A percentile compares a stretch with the other conserved stretches of the same genome.
phyloP scores from a whole-genome alignment of 2,797 vertebrate genomes.

The Gymnothorax reevesii region DNA sequence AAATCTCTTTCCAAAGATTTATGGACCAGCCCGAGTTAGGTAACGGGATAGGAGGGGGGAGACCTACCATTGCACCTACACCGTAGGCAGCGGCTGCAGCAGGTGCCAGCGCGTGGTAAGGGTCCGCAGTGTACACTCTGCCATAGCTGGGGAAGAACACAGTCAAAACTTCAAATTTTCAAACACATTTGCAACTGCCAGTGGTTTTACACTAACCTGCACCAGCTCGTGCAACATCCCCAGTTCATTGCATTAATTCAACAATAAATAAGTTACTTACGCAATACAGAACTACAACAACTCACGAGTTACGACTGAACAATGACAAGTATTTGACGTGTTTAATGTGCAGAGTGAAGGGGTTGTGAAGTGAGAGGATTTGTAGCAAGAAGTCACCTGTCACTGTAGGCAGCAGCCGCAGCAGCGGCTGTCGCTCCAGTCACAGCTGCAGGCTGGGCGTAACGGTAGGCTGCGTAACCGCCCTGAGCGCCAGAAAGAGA shows the following conservation, averaged over 20 bases:
- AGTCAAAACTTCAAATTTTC: background rate
- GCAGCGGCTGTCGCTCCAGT: constrained; percentile 87
- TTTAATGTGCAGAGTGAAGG: background rate
- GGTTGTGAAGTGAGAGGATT: background rate
- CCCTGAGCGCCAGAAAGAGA: constrained; percentile 71
- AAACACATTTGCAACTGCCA: background rate
- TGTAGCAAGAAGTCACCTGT: constrained; percentile 74
- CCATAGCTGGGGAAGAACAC: constrained; percentile 81
- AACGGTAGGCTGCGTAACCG: constrained; percentile 96
- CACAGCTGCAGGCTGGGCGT: constrained; percentile 92
- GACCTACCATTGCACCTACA: constrained; percentile 96
- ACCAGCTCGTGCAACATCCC: background rate
- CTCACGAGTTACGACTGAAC: background rate
- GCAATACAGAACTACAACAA: background rate
- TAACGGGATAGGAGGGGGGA: background rate
- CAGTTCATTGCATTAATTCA: background rate
- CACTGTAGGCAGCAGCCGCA: constrained; percentile 91
- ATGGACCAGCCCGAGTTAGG: background rate
- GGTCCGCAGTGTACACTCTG: constrained; percentile 96
- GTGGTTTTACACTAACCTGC: background rate
- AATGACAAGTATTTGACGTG: background rate
- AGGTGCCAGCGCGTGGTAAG: constrained; percentile 93
- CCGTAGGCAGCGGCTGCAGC: constrained; percentile 87
- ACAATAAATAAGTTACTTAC: background rate
- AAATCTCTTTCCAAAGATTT: too few species aligned